Base-by-base conservation (phyloP, 2,888 invertebrate genomes). In the Blera fallax region DNA sequence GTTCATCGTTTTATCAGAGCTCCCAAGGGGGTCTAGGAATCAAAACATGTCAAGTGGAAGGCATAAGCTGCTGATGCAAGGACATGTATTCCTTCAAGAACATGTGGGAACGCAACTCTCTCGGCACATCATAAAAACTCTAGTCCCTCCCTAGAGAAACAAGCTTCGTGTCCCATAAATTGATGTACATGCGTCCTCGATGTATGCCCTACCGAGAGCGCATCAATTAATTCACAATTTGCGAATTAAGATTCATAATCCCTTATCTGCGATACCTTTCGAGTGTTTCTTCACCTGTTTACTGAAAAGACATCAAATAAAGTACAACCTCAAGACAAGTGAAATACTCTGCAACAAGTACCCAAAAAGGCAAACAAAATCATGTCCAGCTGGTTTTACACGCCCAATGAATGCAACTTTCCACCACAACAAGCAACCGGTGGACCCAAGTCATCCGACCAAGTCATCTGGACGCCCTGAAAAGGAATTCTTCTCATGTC, bases 321-420 rank as follows among this genome's bases (percentile, higher is more conserved):
- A 14, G 64, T 64, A 70, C 74, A 50, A 58, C 14, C 48, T 40
- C 40, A 48, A 32, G 43, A 70, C 82, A 84, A 84, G 80, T 79
- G 74, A 69, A 74, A 48, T 78, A 56, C 24, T n/a, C n/a, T 60
- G 34, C 52, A 43, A 54, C 60, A 54, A 67, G 74, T 64, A 65
- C 74, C 74, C 34, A 58, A 74, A 84, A 79, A 67, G 84, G 27
- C 73, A 79, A 48, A 43, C 21, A 74, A 76, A 70, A 76, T 40
- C 84, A 80, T 85, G 84, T 85, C 70, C 74, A 76, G 69, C 70
- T 85, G 80, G 80, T 85, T 85, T 80, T 40, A 85, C 80, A 85
- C 70, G 69, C 43, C 50, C 70, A 80, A 54, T 40, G 48, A 21
- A 64, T 58, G 16, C 78, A 73, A 72, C 69, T 74, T 84, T 79